phyloP scores from a whole-genome alignment of 2,888 invertebrate species.

The Ophonus ardosiacus region DNA sequence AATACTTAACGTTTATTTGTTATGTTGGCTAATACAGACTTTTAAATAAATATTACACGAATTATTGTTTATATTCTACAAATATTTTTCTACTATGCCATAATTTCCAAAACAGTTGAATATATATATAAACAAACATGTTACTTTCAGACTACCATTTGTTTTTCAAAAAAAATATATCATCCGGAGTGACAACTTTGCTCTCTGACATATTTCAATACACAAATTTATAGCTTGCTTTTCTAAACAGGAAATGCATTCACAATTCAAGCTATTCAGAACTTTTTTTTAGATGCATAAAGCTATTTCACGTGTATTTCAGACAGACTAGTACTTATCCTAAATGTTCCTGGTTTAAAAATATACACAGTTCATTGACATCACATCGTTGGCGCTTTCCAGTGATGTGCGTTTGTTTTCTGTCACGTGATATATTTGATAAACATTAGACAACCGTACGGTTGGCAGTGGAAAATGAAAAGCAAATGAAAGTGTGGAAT shows the following conservation, averaged over 20 bases:
- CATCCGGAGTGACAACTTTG: background rate
- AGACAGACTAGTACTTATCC: background rate
- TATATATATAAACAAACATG: background rate
- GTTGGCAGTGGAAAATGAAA: background rate
- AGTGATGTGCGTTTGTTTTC: constrained; percentile 37
- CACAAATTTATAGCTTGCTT: background rate
- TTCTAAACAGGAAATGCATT: background rate
- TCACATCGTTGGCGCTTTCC: constrained; percentile 32
- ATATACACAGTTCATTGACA: constrained; percentile 44
- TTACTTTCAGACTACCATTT: background rate
- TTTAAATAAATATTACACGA: constrained; percentile 3
- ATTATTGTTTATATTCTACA: background rate
- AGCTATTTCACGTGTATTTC: background rate
- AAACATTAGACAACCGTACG: constrained; percentile 29
- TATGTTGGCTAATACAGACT: background rate
- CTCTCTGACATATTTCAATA: background rate
- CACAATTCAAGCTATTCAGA: background rate
- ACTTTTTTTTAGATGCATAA: constrained; percentile 11
- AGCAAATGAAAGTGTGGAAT: background rate
- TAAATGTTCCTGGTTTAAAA: constrained; percentile 19
- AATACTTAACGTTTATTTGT: background rate
- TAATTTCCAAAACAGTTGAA: background rate
- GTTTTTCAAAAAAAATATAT: background rate
- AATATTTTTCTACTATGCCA: background rate
- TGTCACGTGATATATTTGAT: constrained; percentile 46